Base-by-base conservation (phyloP, 1,140 invertebrate genomes). In the Drosophila neocordata region DNA sequence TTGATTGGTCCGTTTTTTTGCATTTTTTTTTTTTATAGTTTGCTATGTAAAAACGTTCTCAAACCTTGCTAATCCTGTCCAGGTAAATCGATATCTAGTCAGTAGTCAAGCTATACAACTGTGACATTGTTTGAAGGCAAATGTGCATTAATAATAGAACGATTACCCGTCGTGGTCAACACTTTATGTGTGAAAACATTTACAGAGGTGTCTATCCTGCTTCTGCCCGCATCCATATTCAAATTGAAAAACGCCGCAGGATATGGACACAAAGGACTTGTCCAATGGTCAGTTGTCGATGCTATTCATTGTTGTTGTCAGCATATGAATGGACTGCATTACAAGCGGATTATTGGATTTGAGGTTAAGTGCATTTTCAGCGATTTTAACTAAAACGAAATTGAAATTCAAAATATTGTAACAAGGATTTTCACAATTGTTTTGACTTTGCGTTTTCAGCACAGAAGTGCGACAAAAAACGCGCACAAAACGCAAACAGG, bases 331-430 rank as follows among this genome's bases (percentile, higher is more conserved):
- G 76, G 73, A 71, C 76, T 73, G 83, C 72, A 74, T 77, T 87
- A 88, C 83, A 88, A 88, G 83, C 83, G 83, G 83, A 88, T 88
- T 88, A 88, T 83, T 74, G 83, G 79, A 87, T 88, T 88, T 88
- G 76, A 83, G 83, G 83, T 88, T 88, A 88, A 88, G 83, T 88
- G 83, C 76, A 77, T 82, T 88, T 58, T 9, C 64, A 66, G 52
- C 51, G 67, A 68, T 65, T 68, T 60, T 61, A 72, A 70, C 66
- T 65, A 66, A 65, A 73, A 67, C 35, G 34, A 76, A 83, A 87
- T 65, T 76, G 27, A 61, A 61, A 66, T 66, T 53, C 41, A 18
- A 20, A 48, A 48, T 48, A 48, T 20, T 48, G 41, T 59, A 34
- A 44, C 57, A 53, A 62, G 35, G 66, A 83, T 73, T 77, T 79